These are phyloP conservation scores for Dicrostonyx torquatus DNA, from an alignment of 2,797 vertebrate species.

Conservation along the genomic window DNA sequence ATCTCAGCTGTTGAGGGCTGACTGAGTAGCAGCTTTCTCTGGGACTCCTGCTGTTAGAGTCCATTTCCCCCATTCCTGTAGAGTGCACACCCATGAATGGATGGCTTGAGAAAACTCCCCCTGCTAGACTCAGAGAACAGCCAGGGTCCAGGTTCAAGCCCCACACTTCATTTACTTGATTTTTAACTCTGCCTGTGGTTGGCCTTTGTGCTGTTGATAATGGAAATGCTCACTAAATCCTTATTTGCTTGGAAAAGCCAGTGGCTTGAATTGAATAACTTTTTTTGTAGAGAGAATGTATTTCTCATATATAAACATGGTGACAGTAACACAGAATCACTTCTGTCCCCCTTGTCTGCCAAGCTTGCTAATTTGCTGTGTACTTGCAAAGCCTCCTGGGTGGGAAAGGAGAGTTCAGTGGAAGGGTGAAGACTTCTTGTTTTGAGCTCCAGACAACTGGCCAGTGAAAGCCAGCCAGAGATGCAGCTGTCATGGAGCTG, in stretches of 20 bases:
- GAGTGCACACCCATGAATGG: rapidly evolving
- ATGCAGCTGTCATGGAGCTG: rapidly evolving
- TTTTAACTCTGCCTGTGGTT: no score
- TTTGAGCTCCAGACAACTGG: not conserved
- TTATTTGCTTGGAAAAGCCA: not conserved
- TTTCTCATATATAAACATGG: not conserved
- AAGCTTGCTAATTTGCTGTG: not conserved
- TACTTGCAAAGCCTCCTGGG: rapidly evolving
- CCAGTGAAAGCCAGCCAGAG: no score
- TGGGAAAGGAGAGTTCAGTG: not conserved
- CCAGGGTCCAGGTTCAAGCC: not conserved
- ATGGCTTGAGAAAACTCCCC: rapidly evolving
- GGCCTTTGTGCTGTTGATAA: rapidly evolving
- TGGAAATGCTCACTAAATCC: not conserved
- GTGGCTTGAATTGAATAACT: not conserved
- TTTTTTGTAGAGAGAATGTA: not conserved
- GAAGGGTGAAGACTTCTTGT: not conserved
- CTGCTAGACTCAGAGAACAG: not conserved
- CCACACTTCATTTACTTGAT: not conserved
- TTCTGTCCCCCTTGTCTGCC: not conserved
- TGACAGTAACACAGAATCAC: not conserved
- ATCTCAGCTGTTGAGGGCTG: not conserved
- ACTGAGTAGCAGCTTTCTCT: not conserved
- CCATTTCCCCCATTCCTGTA: rapidly evolving
- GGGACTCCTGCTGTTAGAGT: not conserved